Conservation (phyloP, 2,113 vertebrate genomes). For the Platichthys flesus region DNA sequence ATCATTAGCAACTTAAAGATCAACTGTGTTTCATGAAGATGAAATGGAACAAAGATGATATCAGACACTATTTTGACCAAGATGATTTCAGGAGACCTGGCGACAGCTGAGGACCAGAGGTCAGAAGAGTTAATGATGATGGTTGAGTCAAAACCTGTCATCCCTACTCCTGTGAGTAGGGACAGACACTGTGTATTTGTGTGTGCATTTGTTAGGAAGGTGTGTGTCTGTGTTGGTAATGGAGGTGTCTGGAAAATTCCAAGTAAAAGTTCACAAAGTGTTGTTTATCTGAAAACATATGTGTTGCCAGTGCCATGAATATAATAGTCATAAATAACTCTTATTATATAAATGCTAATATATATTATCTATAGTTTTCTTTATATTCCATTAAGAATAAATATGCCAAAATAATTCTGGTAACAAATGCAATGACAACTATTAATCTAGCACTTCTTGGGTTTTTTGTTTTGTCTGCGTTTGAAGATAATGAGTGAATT, state of each 20-base stretch:
- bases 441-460: too few species aligned
- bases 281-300: background rate
- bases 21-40: background rate
- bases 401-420: too few species aligned
- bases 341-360: too few species aligned
- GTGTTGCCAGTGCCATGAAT: background rate
- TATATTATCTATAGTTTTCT: background rate
- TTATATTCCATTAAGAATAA: too few species aligned
- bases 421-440: too few species aligned
- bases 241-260: constrained; percentile 50
- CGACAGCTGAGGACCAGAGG: constrained; percentile 3
- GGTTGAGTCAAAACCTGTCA: constrained; percentile 32
- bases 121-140: constrained; percentile 32
- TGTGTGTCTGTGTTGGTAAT: constrained; percentile 1
- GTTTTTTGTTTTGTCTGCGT: too few species aligned
- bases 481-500: too few species aligned
- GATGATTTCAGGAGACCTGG: constrained; percentile 3
- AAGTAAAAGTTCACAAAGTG: constrained; percentile 25
- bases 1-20: background rate
- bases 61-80: background rate
- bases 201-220: background rate
- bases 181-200: background rate
- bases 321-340: background rate
- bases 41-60: background rate
- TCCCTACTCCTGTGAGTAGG: background rate